phyloP scores from a whole-genome alignment of 2,888 invertebrate genomes.

The Eledona agricola region DNA sequence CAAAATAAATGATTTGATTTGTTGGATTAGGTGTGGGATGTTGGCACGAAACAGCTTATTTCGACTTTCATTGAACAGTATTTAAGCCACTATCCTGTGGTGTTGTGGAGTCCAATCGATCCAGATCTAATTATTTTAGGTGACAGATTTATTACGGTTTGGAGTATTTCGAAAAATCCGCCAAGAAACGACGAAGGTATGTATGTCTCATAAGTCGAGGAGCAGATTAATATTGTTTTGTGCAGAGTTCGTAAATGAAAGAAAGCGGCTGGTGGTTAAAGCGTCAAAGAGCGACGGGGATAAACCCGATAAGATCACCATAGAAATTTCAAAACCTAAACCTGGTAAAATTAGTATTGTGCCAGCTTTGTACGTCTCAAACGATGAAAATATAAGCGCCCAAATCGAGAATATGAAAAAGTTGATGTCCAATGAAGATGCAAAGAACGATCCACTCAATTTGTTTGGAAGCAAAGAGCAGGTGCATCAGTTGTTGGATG shows the following conservation, averaged over 20 bases:
- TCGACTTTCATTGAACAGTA: slow-evolving; percentile 70
- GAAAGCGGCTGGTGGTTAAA: slow-evolving; percentile 15
- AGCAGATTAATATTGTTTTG: background rate
- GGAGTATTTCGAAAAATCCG: slow-evolving; percentile 67
- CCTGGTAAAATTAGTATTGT: slow-evolving; percentile 39
- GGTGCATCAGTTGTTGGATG: slow-evolving; percentile 46
- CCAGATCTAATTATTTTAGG: slow-evolving; percentile 71
- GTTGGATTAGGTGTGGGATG: slow-evolving; percentile 70
- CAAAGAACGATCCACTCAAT: slow-evolving; percentile 43
- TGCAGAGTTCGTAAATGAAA: slow-evolving; percentile 9
- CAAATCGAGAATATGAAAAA: slow-evolving; percentile 40
- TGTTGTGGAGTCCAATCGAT: slow-evolving; percentile 72
- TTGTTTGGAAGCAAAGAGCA: slow-evolving; percentile 49
- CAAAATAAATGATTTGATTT: slow-evolving; percentile 3
- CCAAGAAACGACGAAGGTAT: slow-evolving; percentile 53
- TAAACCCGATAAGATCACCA: slow-evolving; percentile 8
- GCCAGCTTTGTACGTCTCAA: slow-evolving; percentile 41
- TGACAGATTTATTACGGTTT: slow-evolving; percentile 73
- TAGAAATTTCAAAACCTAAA: slow-evolving; percentile 11
- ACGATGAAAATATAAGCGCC: slow-evolving; percentile 21
- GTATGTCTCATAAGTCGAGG: background rate
- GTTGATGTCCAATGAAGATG: slow-evolving; percentile 40
- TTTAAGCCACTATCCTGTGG: slow-evolving; percentile 66
- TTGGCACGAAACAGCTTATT: slow-evolving; percentile 64
- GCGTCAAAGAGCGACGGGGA: slow-evolving; percentile 2